These are phyloP conservation scores for Anorthoa munda DNA, from an alignment of 2,888 invertebrate species.

Conservation along the genomic window DNA sequence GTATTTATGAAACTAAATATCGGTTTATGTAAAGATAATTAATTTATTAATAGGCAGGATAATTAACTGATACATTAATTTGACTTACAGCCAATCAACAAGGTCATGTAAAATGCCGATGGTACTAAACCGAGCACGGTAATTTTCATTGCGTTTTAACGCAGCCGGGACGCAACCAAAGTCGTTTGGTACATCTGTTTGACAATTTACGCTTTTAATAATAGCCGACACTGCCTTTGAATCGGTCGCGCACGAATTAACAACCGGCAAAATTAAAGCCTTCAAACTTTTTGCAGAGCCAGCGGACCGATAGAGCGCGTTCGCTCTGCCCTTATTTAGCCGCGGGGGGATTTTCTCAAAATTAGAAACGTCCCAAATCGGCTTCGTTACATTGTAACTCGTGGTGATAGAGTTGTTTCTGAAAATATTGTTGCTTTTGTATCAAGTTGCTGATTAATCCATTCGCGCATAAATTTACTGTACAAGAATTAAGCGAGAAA, in stretches of 20 bases:
- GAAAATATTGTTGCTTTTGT: slow-evolving; percentile 63
- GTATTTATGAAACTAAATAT: background rate
- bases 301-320: slow-evolving; percentile 76
- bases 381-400: slow-evolving; percentile 66
- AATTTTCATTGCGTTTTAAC: slow-evolving; percentile 87
- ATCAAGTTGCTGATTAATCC: slow-evolving; percentile 55
- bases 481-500: slow-evolving; percentile 42
- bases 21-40: background rate
- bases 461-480: slow-evolving; percentile 45
- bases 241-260: slow-evolving; percentile 89
- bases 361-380: slow-evolving; percentile 78
- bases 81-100: slow-evolving; percentile 61
- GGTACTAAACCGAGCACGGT: slow-evolving; percentile 71
- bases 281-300: slow-evolving; percentile 85
- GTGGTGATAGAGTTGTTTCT: slow-evolving; percentile 63
- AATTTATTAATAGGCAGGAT: background rate
- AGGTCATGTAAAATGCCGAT: slow-evolving; percentile 68
- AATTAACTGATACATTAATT: slow-evolving; percentile 38
- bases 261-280: slow-evolving; percentile 88
- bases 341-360: slow-evolving; percentile 75
- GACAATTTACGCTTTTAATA: slow-evolving; percentile 91
- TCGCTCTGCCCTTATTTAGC: slow-evolving; percentile 76
- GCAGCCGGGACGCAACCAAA: slow-evolving; percentile 79
- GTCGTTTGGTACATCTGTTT: slow-evolving; percentile 89
- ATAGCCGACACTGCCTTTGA: slow-evolving; percentile 88